Percentiles rank a stretch among this genome's conserved stretches.
phyloP scores from a whole-genome alignment of 2,797 vertebrate genomes.

The Mustela erminea region DNA sequence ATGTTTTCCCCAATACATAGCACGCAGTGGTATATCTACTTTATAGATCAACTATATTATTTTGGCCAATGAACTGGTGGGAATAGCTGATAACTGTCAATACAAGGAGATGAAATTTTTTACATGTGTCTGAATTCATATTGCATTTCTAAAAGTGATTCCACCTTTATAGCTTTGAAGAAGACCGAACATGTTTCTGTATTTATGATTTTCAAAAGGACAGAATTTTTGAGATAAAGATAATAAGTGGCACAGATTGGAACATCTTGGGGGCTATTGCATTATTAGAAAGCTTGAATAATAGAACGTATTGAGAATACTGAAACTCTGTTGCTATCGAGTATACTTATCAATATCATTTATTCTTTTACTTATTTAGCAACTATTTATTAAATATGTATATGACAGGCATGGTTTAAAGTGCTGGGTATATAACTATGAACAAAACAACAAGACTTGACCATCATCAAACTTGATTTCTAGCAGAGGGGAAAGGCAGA shows the following conservation, averaged over 20 bases:
- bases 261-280: not conserved
- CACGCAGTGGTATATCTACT: constrained; percentile 11
- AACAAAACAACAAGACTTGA: constrained; percentile 31
- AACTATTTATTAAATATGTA: constrained; percentile 19
- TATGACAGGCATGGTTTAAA: not conserved
- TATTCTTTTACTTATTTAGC: constrained; percentile 27
- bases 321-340: not conserved
- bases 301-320: not conserved
- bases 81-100: constrained; percentile 24
- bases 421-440: not conserved
- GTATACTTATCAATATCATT: constrained; percentile 23
- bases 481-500: constrained; percentile 10
- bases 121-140: constrained; percentile 51
- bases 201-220: constrained; percentile 39
- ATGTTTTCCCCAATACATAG: not conserved
- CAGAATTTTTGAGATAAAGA: constrained; percentile 47
- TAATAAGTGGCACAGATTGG: constrained; percentile 6
- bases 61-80: constrained; percentile 41
- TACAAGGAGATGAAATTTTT: constrained; percentile 48
- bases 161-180: not conserved
- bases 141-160: constrained; percentile 54
- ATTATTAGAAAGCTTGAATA: constrained; percentile 22
- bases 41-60: constrained; percentile 58
- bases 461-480: not conserved
- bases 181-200: constrained; percentile 39